Base-by-base conservation (phyloP, 1,140 invertebrate species). In the Phocides pigmalion region DNA sequence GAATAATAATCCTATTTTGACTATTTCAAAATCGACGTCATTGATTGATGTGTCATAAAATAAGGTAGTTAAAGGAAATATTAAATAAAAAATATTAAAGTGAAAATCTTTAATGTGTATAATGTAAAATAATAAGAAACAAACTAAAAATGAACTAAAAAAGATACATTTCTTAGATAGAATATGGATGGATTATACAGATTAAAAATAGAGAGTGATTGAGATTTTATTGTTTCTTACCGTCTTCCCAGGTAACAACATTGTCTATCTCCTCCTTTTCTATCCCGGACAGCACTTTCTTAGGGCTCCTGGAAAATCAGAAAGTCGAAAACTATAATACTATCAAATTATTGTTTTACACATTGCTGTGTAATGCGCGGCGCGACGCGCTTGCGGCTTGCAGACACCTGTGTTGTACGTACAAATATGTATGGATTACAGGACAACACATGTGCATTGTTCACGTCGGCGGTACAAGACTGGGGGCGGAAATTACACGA, bases 201-300 rank as follows among this genome's bases (percentile, higher is more conserved):
- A 35, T 51, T 3, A 41, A 22, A 37, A 41, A 41, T 41, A 14
- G 6, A 9, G 14, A 14, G 39, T 22, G 15, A 12, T n/a, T 17
- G 22, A 32, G 22, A 46, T 46, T 4, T 58, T 46, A 58, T 58
- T 17, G 11, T 58, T 58, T 32, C 85, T 83, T 74, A 90, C 88
- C 88, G 41, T 89, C 81, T 58, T 89, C 85, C 88, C 88, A 90
- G 11, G 80, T 64, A 14, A 89, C 85, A 0, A 65, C 79, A 41
- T 69, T 76, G 58, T 87, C 86, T 8, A 74, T 59, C 4, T 84
- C 84, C 6, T 87, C 83, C 3, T 64, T 46, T 2, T 77, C 81
- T 17, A 87, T 59, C 1, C 70, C 82, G 8, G 82, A 84, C 4
- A 82, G 47, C 1, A 84, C 81, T 56, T 84, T 86, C 66, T 89